phyloP scores from a whole-genome alignment of 2,888 invertebrate species.

The Cacoxenus indagator region DNA sequence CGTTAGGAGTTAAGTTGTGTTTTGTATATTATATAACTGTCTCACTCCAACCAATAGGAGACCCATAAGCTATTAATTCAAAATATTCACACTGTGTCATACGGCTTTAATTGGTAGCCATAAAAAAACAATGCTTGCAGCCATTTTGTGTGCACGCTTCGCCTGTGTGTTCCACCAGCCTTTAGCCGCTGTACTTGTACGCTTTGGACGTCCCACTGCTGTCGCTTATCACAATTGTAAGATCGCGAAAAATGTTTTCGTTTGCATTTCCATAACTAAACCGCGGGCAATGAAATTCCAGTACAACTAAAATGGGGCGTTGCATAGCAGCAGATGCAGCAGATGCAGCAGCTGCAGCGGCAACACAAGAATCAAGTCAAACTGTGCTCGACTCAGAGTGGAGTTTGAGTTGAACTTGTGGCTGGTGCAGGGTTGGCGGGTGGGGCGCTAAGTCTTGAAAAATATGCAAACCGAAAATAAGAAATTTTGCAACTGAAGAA shows the following conservation, averaged over 20 bases:
- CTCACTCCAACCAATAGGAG: too few relatives aligned
- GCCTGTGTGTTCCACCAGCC: too few relatives aligned
- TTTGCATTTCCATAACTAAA: slow-evolving; percentile 6
- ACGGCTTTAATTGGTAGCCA: not conserved
- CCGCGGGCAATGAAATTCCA: slow-evolving; percentile 10
- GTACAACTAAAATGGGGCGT: slow-evolving; percentile 2
- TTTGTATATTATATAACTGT: too few relatives aligned
- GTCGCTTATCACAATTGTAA: not conserved
- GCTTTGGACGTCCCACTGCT: not conserved
- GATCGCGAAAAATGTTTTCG: not conserved
- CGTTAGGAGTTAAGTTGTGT: too few relatives aligned
- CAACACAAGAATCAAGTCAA: slow-evolving; percentile 22
- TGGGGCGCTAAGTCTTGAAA: slow-evolving; percentile 6
- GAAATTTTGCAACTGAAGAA: slow-evolving; percentile 49
- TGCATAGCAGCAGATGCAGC: slow-evolving; percentile 2
- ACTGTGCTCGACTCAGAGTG: too few relatives aligned
- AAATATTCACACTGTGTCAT: not conserved
- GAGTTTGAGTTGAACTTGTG: slow-evolving; percentile 10
- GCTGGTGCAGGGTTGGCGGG: slow-evolving; percentile 29
- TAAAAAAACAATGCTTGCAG: not conserved
- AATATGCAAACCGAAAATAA: slow-evolving; percentile 33
- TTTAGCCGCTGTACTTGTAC: not conserved
- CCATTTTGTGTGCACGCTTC: not conserved
- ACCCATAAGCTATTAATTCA: too few relatives aligned
- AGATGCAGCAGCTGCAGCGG: too few relatives aligned